Conservation (phyloP, 2,797 vertebrate species). For the Brachyrhaphis roseni region DNA sequence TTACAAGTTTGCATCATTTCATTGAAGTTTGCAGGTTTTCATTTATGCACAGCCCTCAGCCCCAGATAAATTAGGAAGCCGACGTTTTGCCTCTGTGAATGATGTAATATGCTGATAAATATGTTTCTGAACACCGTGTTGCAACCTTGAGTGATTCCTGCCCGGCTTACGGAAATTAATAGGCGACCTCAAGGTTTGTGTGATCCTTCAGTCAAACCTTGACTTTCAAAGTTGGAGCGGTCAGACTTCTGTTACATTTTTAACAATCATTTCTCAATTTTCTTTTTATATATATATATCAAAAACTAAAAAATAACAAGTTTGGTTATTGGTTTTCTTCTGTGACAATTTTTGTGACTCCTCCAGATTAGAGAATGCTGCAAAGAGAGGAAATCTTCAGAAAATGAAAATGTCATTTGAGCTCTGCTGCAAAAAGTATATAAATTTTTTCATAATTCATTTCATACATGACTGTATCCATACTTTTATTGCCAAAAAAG, state of each 20-base stretch:
- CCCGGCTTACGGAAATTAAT: not conserved
- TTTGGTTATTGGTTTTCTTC: not conserved
- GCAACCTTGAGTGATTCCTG: not conserved
- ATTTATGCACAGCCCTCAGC: not conserved
- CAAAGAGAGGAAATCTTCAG: not conserved
- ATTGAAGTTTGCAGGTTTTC: not conserved
- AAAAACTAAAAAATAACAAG: not conserved
- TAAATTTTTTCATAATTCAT: too few species aligned
- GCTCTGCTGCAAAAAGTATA: too few species aligned
- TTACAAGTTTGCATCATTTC: not conserved
- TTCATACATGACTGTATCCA: not conserved
- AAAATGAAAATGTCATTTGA: too few species aligned
- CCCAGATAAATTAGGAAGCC: not conserved
- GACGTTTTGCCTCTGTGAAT: not conserved
- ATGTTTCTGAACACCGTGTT: not conserved
- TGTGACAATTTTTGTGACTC: not conserved
- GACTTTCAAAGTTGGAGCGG: not conserved
- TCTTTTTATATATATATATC: not conserved
- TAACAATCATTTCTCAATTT: not conserved
- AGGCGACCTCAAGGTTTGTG: not conserved
- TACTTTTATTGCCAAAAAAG: not conserved
- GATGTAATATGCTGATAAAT: not conserved
- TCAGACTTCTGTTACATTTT: not conserved
- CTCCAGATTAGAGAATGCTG: not conserved
- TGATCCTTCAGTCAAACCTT: not conserved